Base-by-base conservation (phyloP, 2,888 invertebrate genomes). In the Physocephala rufipes region DNA sequence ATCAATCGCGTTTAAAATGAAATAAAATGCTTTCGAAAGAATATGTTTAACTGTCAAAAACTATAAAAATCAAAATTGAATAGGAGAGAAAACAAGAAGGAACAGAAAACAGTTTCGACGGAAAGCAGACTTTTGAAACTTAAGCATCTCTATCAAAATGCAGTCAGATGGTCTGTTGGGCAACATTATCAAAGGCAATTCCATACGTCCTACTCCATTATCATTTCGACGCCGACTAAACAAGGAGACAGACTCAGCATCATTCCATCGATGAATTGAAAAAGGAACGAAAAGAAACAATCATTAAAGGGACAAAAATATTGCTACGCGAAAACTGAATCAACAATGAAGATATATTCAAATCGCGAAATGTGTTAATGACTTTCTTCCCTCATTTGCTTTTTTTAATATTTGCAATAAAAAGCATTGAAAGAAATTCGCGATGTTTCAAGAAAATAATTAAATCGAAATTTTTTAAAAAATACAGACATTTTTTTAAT, bases 41-140 rank as follows among this genome's bases (percentile, higher is more conserved):
- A 12, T 26, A 24, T 15, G 15, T 24, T 28, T 19, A 66, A 55
- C 53, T 55, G 66, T 30, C 66, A 53, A 19, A 53, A 43, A 28
- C 51, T 53, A 66, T 66, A 53, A 55, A 30, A 66, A 36, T 53
- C 66, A 55, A 21, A 66, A 55, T 66, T 21, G 21, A 36, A 43
- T 24, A 43, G 15, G 2, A 16, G 55, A 66, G 36, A 9, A 61
- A 26, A 47, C 19, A 16, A 58, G 16, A 2, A 13, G 16, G 15
- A 7, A 16, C 24, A 24, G 2, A 58, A 28, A 49, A 49, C 7
- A 26, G 16, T 24, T 16, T 13, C 58, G 21, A 53, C 58, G 24
- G 12, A 26, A 2, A 4, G n/a, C 28, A 7, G 28, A 24, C n/a
- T n/a, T n/a, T n/a, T n/a, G n/a, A 26, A 9, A 3, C 28, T 9